Evolutionary conservation across 2,888 invertebrate species (phyloP).

Genomic region (Cyrtodaria siliqua): DNA sequence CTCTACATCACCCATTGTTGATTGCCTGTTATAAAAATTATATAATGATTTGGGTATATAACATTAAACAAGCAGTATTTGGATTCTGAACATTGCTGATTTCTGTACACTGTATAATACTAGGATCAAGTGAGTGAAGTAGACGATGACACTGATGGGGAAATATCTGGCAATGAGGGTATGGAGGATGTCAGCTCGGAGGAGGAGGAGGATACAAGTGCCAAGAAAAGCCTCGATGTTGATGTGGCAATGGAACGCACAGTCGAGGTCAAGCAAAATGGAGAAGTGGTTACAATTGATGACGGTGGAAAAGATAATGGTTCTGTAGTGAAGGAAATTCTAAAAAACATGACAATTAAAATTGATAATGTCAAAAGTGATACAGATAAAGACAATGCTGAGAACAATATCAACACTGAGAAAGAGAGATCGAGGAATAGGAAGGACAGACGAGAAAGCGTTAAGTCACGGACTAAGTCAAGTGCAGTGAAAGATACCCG

Average conservation of each 20-base stretch:
- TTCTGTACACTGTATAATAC: background rate
- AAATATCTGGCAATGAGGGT: constrained; percentile 11
- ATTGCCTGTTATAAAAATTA: too few relatives aligned
- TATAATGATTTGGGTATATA: too few relatives aligned
- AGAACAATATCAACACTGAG: constrained; percentile 14
- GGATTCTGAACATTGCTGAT: too few relatives aligned
- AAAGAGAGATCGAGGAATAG: constrained; percentile 12
- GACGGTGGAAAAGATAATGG: constrained; percentile 48
- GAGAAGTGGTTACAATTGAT: constrained; percentile 41
- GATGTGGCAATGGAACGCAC: constrained; percentile 1
- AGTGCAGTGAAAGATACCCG: constrained; percentile 33
- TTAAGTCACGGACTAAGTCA: constrained; percentile 22
- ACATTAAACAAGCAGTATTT: too few relatives aligned
- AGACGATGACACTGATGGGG: constrained; percentile 43
- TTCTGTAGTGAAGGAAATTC: constrained; percentile 46
- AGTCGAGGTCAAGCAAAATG: constrained; percentile 47
- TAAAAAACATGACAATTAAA: constrained; percentile 56
- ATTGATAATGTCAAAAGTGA: constrained; percentile 30
- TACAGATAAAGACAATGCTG: constrained; percentile 6
- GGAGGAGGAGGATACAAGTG: constrained; percentile 16
- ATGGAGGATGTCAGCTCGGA: constrained; percentile 5
- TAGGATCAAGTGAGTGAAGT: constrained; percentile 64
- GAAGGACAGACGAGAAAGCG: constrained; percentile 39
- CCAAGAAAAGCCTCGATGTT: constrained; percentile 1
- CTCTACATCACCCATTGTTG: too few relatives aligned